These are phyloP conservation scores for Sceloporus tristichus DNA, from an alignment of 2,113 vertebrate genomes.

Conservation along the genomic window DNA sequence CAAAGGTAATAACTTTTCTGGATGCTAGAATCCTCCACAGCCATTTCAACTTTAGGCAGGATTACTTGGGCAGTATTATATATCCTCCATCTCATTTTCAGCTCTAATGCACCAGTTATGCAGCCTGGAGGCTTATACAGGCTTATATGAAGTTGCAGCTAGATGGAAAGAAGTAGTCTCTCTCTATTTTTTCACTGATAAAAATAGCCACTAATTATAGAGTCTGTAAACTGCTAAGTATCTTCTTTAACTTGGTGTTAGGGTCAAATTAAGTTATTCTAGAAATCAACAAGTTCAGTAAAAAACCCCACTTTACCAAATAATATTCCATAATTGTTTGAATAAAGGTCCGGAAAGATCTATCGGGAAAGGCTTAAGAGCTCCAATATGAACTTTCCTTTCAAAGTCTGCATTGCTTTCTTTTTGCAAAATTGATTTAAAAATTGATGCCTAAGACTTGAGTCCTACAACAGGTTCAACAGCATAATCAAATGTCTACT, in stretches of 20 bases:
- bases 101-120: conserved; percentile 83
- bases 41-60: conserved; percentile 76
- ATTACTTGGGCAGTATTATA: conserved; percentile 76
- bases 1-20: conserved; percentile 65
- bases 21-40: conserved; percentile 63
- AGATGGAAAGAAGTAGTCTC: conserved; percentile 74
- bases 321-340: conserved; percentile 68
- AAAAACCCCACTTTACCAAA: conserved; percentile 59
- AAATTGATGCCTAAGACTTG: conserved; percentile 50
- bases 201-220: conserved; percentile 84
- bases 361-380: conserved; percentile 57
- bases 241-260: conserved; percentile 70
- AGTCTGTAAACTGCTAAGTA: conserved; percentile 78
- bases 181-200: conserved; percentile 77
- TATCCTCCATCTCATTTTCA: conserved; percentile 82
- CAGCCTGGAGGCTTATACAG: conserved; percentile 77
- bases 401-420: conserved; percentile 60
- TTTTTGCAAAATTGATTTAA: conserved; percentile 65
- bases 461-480: conserved; percentile 41
- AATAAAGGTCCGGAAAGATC: conserved; percentile 66
- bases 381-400: conserved; percentile 57
- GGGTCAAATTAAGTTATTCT: conserved; percentile 69
- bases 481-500: conserved; percentile 49
- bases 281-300: conserved; percentile 70
- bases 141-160: conserved; percentile 78